phyloP scores from a whole-genome alignment of 2,888 invertebrate species.

The Apotomis turbidana region DNA sequence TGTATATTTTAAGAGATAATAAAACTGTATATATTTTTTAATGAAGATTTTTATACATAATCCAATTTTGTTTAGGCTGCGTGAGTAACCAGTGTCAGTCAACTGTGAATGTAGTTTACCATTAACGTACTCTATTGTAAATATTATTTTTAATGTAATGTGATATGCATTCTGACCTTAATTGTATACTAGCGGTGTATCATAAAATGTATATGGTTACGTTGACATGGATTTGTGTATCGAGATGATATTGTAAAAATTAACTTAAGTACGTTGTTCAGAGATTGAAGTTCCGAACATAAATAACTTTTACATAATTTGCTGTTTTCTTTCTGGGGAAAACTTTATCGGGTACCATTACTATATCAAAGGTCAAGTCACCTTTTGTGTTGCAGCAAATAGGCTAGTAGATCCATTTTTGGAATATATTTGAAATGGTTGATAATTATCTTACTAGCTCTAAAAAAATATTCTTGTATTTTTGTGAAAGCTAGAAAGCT shows the following conservation, averaged over 20 bases:
- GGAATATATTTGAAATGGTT: no score
- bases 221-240: slow-evolving; percentile 80
- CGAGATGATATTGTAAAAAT: slow-evolving; percentile 80
- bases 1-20: slow-evolving; percentile 74
- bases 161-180: slow-evolving; percentile 78
- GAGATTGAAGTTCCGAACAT: slow-evolving; percentile 78
- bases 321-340: slow-evolving; percentile 41
- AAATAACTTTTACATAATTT: slow-evolving; percentile 79
- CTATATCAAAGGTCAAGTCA: no score
- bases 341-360: background rate
- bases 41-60: slow-evolving; percentile 78
- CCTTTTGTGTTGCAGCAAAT: no score
- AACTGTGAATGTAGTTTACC: slow-evolving; percentile 59
- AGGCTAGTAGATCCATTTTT: no score
- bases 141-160: slow-evolving; percentile 72
- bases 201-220: slow-evolving; percentile 78
- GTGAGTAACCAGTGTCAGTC: slow-evolving; percentile 71
- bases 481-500: no score
- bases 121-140: slow-evolving; percentile 67
- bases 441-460: no score
- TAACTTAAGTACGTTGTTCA: slow-evolving; percentile 78
- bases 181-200: slow-evolving; percentile 71
- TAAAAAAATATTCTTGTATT: no score
- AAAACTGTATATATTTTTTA: slow-evolving; percentile 78
- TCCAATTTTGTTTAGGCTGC: slow-evolving; percentile 71